phyloP scores from a whole-genome alignment of 2,797 vertebrate genomes.

The Heteromormyrus szaboi region DNA sequence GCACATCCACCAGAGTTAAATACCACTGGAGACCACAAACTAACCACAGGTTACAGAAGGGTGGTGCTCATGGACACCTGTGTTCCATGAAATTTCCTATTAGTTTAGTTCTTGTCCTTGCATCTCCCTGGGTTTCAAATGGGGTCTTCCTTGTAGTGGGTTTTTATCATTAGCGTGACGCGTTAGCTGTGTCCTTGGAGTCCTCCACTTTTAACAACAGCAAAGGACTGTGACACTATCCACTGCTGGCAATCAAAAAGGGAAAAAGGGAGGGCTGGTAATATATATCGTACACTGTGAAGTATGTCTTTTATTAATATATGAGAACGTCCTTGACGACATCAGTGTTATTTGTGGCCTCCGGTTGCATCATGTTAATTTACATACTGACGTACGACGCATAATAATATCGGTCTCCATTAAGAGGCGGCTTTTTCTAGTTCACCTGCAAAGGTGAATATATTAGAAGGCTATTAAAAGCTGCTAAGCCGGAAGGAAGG shows the following conservation, averaged over 20 bases:
- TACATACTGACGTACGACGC: not conserved
- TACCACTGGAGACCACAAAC: not conserved
- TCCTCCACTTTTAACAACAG: not conserved
- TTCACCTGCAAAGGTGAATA: not conserved
- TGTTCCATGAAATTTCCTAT: not conserved
- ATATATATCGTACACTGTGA: not conserved
- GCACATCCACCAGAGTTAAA: not conserved
- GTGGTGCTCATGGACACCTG: not conserved
- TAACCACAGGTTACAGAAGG: not conserved
- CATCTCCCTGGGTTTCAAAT: not conserved
- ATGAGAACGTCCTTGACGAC: not conserved
- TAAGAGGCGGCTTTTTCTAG: slow-evolving; percentile 2
- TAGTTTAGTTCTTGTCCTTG: not conserved
- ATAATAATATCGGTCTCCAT: slow-evolving; percentile 4
- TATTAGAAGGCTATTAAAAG: slow-evolving; percentile 6
- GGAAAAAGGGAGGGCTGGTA: not conserved
- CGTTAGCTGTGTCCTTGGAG: not conserved
- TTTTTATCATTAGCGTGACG: not conserved
- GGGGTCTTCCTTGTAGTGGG: not conserved
- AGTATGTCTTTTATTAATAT: slow-evolving; percentile 7
- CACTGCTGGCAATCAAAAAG: not conserved
- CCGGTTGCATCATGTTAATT: slow-evolving; percentile 6
- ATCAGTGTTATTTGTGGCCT: slow-evolving; percentile 15
- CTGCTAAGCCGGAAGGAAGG: slow-evolving; percentile 7
- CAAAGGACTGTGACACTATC: not conserved